Conservation (phyloP, 2,113 vertebrate genomes). For the Laticauda laticaudata region DNA sequence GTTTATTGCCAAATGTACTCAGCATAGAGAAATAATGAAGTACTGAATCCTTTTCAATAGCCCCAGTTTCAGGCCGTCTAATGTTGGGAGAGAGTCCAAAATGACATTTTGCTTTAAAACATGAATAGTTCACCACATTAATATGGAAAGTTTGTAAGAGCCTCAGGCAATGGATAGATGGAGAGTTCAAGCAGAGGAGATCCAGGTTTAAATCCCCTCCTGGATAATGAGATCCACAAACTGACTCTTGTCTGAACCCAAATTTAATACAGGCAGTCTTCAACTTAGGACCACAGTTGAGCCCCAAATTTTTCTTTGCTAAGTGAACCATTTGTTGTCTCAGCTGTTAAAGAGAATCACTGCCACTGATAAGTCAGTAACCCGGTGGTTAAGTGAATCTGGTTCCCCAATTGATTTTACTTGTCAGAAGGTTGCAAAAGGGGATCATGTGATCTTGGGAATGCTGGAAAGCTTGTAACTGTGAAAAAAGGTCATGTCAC, state of each 20-base stretch:
- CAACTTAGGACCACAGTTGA: not conserved
- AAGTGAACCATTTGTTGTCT: not conserved
- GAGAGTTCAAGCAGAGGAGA: not conserved
- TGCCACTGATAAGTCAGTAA: not conserved
- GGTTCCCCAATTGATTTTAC: not conserved
- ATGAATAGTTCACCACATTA: not conserved
- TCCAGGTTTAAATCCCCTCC: not conserved
- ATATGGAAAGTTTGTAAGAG: not conserved
- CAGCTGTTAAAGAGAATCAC: not conserved
- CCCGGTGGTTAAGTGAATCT: not conserved
- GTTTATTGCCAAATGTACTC: not conserved
- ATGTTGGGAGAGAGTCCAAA: conserved; percentile 5
- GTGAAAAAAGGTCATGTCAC: not conserved
- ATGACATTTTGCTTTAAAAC: conserved; percentile 2
- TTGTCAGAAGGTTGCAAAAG: not conserved
- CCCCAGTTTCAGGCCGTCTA: not conserved
- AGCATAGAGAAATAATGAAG: conserved; percentile 4
- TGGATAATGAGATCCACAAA: too few relatives aligned
- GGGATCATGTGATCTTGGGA: not conserved
- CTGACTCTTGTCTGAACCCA: not conserved
- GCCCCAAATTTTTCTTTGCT: not conserved
- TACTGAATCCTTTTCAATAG: conserved; percentile 12
- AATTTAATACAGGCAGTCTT: not conserved
- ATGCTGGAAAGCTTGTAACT: not conserved
- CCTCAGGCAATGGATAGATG: not conserved